phyloP scores from a whole-genome alignment of 2,113 vertebrate species.

The Hemiprocne comata region DNA sequence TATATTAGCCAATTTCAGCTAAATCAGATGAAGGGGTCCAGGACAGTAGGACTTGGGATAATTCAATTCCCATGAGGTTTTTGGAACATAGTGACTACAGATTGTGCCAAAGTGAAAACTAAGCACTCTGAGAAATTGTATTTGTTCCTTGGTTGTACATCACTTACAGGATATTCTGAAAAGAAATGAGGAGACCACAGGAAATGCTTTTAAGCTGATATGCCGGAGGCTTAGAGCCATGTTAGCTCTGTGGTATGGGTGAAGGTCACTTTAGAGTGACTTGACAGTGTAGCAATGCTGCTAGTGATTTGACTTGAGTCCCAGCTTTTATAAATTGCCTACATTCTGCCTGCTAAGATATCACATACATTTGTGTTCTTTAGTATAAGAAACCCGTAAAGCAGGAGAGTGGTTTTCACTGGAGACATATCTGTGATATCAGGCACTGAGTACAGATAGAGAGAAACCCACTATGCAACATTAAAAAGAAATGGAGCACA shows the following conservation, averaged over 20 bases:
- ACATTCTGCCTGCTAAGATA: neutral
- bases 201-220: slow-evolving; percentile 9
- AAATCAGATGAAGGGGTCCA: slow-evolving; percentile 17
- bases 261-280: neutral
- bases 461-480: neutral
- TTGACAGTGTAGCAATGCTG: neutral
- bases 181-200: slow-evolving; percentile 21
- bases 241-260: neutral
- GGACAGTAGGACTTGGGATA: slow-evolving; percentile 13
- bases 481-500: neutral
- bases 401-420: neutral
- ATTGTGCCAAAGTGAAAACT: slow-evolving; percentile 36
- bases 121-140: slow-evolving; percentile 41
- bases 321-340: neutral
- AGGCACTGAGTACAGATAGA: neutral
- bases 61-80: slow-evolving; percentile 32
- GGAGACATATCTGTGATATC: neutral
- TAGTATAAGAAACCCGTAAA: neutral
- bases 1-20: neutral
- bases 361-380: neutral
- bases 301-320: neutral
- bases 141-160: slow-evolving; percentile 14
- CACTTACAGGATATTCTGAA: slow-evolving; percentile 10
- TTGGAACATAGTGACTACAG: slow-evolving; percentile 1
- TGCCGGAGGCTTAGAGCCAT: neutral